Conservation (phyloP, 2,888 invertebrate species). For the Trissolcus brochymenae region DNA sequence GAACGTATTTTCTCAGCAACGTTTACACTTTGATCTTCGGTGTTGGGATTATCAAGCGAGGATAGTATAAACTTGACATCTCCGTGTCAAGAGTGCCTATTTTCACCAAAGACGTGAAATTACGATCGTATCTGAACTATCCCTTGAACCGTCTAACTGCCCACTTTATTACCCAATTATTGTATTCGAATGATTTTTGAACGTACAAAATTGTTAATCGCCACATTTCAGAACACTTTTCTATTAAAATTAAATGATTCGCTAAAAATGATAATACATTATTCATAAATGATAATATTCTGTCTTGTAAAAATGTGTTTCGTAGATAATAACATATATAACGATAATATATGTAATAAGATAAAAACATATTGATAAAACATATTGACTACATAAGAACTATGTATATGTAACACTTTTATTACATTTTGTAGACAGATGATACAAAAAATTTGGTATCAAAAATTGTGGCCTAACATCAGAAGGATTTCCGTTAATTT, state of each 20-base stretch:
- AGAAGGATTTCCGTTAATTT: no score
- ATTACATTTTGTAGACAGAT: no score
- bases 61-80: slow-evolving; percentile 49
- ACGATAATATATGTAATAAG: slow-evolving; percentile 18
- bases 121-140: slow-evolving; percentile 47
- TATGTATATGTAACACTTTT: no score
- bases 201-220: no score
- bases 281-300: background rate
- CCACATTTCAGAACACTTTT: background rate
- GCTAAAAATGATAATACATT: background rate
- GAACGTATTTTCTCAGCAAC: slow-evolving; percentile 7
- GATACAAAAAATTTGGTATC: no score
- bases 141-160: slow-evolving; percentile 54
- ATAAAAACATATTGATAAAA: no score
- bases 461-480: no score
- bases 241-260: background rate
- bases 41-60: slow-evolving; percentile 21
- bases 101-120: slow-evolving; percentile 55
- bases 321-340: slow-evolving; percentile 7
- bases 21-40: slow-evolving; percentile 38
- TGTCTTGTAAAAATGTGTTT: no score
- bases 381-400: no score
- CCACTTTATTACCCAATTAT: slow-evolving; percentile 57
- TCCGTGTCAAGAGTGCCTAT: slow-evolving; percentile 49
- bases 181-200: slow-evolving; percentile 40